Base-by-base conservation (phyloP, 2,888 invertebrate genomes). In the Spodoptera littoralis region DNA sequence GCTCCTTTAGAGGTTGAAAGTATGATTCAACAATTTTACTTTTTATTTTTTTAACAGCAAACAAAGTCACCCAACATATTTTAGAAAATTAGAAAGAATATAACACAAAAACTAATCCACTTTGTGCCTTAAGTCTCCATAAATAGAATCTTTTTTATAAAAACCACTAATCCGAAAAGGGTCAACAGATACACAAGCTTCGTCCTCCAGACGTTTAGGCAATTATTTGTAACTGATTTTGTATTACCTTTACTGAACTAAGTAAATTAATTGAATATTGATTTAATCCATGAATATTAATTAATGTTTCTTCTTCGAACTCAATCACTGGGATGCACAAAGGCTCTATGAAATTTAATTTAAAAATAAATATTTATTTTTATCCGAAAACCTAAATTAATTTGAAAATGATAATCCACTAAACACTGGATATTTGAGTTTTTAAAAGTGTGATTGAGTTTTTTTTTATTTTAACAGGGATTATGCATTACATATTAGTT, bases 141-240 rank as follows among this genome's bases (percentile, higher is more conserved):
- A 36, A 9, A 36, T 36, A 36, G 36, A 36, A 36, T 36, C 4
- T 45, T 12, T 45, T 13, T 44, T 12, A 11, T 27, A 53, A 11
- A 56, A 59, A 44, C 46, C 4, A 8, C 6, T 2, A 43, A 1
- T 49, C 47, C 36, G 6, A 36, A 36, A 5, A 36, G 54, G 59
- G 55, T 61, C 56, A 62, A 58, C 9, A 41, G n/a, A 60, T 12
- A 59, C 8, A 41, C 9, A 57, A 57, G 48, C 51, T 30, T 6
- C 42, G 60, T 4, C 75, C 70, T 73, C 59, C 27, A 76, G 58
- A 76, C 60, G 41, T 49, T 44, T 51, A 18, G 22, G n/a, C 46
- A 59, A 59, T 36, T 70, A 75, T 57, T 60, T 50, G 48, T 54
- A 44, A 51, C 6, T 8, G 51, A 62, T 58, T 47, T 55, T 46